Evolutionary conservation across 2,888 invertebrate species (phyloP).

Genomic region (Gnatocerus cornutus): DNA sequence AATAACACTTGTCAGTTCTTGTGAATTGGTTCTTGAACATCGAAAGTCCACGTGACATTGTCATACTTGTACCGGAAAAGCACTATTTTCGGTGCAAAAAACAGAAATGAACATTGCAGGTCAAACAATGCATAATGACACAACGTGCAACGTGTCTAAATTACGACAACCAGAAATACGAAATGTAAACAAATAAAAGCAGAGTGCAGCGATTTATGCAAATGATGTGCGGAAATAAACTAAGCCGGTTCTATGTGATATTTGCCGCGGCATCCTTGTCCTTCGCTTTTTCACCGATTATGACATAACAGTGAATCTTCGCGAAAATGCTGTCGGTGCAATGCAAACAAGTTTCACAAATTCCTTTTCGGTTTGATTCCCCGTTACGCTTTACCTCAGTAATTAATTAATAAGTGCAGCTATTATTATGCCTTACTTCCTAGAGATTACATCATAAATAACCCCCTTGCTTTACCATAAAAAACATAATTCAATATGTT

Average conservation of each 20-base stretch:
- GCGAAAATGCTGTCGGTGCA: conserved; percentile 18
- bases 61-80: conserved; percentile 15
- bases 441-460: conserved; percentile 37
- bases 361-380: conserved; percentile 37
- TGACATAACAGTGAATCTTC: conserved; percentile 39
- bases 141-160: background rate
- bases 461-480: conserved; percentile 20
- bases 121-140: conserved; percentile 36
- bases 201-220: background rate
- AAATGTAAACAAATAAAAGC: conserved; percentile 12
- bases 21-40: conserved; percentile 35
- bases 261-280: conserved; percentile 32
- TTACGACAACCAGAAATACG: conserved; percentile 4
- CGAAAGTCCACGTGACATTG: conserved; percentile 9
- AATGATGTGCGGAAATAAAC: conserved; percentile 9
- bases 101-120: background rate
- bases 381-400: conserved; percentile 37
- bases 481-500: conserved; percentile 30
- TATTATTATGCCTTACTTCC: conserved; percentile 35
- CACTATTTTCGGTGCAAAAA: conserved; percentile 4
- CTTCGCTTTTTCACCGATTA: conserved; percentile 21
- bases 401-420: conserved; percentile 33
- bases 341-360: conserved; percentile 30
- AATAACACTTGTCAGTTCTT: conserved; percentile 38
- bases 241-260: conserved; percentile 13